Evolutionary conservation across 2,888 invertebrate species (phyloP).

Genomic region (Drosophila kambysellisi): DNA sequence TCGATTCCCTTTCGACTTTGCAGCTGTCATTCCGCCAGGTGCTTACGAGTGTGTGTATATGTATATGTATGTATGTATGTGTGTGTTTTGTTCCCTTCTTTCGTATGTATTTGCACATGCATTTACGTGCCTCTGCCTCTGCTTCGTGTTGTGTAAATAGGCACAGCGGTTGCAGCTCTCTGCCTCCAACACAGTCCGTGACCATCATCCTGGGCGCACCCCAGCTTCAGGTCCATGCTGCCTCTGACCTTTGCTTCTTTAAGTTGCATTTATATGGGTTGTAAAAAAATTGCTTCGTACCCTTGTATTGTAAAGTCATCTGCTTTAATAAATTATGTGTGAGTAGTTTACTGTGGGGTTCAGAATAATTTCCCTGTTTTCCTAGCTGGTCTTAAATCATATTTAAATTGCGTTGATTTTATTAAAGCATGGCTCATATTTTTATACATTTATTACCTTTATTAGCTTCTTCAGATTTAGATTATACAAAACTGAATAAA

Average conservation of each 20-base stretch:
- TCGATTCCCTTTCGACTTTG: slow-evolving; percentile 67
- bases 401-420: background rate
- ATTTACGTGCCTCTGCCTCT: slow-evolving; percentile 62
- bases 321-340: slow-evolving; percentile 26
- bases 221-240: slow-evolving; percentile 3
- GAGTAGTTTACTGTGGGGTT: background rate
- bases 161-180: slow-evolving; percentile 55
- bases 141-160: slow-evolving; percentile 60
- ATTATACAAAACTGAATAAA: background rate
- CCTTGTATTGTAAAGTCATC: slow-evolving; percentile 17
- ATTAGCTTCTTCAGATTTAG: background rate
- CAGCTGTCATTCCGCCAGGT: slow-evolving; percentile 66
- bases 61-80: slow-evolving; percentile 16
- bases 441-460: background rate
- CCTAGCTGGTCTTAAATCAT: background rate
- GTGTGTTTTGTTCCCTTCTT: slow-evolving; percentile 26
- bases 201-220: slow-evolving; percentile 47
- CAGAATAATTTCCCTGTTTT: background rate
- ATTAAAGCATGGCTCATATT: background rate
- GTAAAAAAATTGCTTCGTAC: background rate
- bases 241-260: slow-evolving; percentile 61
- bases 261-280: slow-evolving; percentile 44
- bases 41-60: slow-evolving; percentile 28
- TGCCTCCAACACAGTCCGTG: slow-evolving; percentile 42
- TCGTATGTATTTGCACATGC: slow-evolving; percentile 63